Base-by-base conservation (phyloP, 1,140 invertebrate genomes). In the Cotesia typhae region DNA sequence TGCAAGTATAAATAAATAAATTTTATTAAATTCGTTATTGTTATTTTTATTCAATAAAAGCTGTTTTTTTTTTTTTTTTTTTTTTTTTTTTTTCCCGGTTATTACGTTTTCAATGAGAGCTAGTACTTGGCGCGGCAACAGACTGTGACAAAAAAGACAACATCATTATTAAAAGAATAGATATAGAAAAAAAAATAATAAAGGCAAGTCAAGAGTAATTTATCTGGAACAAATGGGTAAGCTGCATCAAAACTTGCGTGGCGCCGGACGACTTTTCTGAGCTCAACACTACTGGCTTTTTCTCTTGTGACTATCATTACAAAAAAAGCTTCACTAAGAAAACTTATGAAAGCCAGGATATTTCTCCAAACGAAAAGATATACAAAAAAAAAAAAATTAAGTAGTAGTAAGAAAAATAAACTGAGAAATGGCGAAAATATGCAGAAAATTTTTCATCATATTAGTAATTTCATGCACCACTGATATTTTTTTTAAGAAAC, bases 191-290 rank as follows among this genome's bases (percentile, higher is more conserved):
- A 17, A 38, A 36, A 28, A 28, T 28, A 28, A 52, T 51, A 17
- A 28, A 47, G 20, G n/a, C 5, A 36, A 36, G 12, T 52, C 37
- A 5, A 59, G 63, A 66, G 20, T 52, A 66, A 71, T 66, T 71
- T 66, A 71, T 66, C 70, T 14, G 70, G 63, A 71, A 41, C 63
- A 66, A 71, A 59, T 41, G 70, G 70, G 52, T 71, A 52, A 71
- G 70, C 66, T 51, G 63, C 64, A 71, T 60, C 63, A 71, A 71
- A 71, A 71, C 63, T 71, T 71, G 70, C 63, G 52, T 64, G 63
- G 70, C 70, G 64, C 70, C 70, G 20, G 63, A 66, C 63, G 17
- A 65, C 60, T 71, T 71, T 71, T 36, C 70, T 59, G 35, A 52
- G 12, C 14, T 41, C 61, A 52, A 71, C 51, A 71, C 66, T 51